Evolutionary conservation across 1,140 invertebrate genomes (phyloP).

Genomic region (Phortica variegata): DNA sequence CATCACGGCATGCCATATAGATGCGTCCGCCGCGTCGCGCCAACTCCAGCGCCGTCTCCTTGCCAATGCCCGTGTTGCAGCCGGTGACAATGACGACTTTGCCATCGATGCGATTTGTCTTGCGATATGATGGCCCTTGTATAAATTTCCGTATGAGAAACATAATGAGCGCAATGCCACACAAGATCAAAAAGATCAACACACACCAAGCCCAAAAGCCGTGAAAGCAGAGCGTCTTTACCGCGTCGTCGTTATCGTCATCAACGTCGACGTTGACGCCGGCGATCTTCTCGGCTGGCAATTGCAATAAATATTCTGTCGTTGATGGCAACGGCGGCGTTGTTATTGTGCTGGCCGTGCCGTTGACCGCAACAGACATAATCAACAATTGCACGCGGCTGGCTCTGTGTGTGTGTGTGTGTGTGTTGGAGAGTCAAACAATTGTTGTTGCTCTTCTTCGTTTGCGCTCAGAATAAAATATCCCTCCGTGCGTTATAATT

Average conservation of each 20-base stretch:
- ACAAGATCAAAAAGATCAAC: conserved; percentile 23
- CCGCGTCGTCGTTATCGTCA: conserved; percentile 30
- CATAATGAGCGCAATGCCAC: conserved; percentile 25
- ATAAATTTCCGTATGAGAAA: conserved; percentile 44
- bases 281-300: no score
- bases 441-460: no score
- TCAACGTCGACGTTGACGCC: no score
- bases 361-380: no score
- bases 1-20: conserved; percentile 85
- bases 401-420: no score
- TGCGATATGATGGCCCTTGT: conserved; percentile 42
- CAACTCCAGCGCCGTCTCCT: conserved; percentile 77
- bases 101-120: conserved; percentile 49
- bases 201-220: conserved; percentile 50
- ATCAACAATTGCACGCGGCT: no score
- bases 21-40: conserved; percentile 75
- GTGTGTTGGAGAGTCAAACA: no score
- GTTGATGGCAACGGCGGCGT: no score
- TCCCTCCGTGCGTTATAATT: no score
- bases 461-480: no score
- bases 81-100: conserved; percentile 62
- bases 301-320: no score
- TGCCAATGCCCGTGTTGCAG: conserved; percentile 89
- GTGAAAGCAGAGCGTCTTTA: conserved; percentile 44
- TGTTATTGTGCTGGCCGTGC: no score